Percentiles rank a stretch among this genome's conserved stretches.
These are phyloP conservation scores for Scomber scombrus DNA, from an alignment of 2,113 vertebrate species.

Conservation along the genomic window DNA sequence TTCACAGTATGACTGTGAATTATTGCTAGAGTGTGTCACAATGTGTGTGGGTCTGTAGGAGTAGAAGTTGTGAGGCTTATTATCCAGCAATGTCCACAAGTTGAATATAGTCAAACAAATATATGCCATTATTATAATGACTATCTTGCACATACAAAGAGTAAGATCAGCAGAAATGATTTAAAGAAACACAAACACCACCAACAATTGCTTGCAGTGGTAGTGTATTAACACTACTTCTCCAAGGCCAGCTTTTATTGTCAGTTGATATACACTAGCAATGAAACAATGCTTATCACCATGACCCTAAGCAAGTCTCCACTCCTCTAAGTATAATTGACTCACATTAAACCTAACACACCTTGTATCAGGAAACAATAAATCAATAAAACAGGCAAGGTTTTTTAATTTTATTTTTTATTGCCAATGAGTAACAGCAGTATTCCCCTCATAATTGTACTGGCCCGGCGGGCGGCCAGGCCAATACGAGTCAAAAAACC, in stretches of 20 bases:
- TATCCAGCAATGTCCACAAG: not conserved
- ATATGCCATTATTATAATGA: not conserved
- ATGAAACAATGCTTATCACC: constrained; percentile 41
- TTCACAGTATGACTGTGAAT: constrained; percentile 10
- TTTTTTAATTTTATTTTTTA: constrained; percentile 1
- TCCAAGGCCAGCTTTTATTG: not conserved
- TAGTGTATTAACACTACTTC: not conserved
- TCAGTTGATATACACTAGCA: not conserved
- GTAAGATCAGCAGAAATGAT: not conserved
- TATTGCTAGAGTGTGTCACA: constrained; percentile 7
- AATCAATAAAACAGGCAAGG: not conserved
- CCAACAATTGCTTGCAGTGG: not conserved
- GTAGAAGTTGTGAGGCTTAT: constrained; percentile 27
- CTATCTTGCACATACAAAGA: not conserved
- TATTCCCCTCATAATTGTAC: too few species aligned
- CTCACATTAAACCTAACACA: constrained; percentile 39
- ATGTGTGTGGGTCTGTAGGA: constrained; percentile 35
- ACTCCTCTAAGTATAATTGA: constrained; percentile 30
- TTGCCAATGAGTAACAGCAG: constrained; percentile 50
- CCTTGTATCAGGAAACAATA: constrained; percentile 30
- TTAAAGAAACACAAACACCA: not conserved
- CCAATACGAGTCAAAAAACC: not conserved
- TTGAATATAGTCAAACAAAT: constrained; percentile 9
- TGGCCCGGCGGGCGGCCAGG: too few species aligned
- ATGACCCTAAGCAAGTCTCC: constrained; percentile 15